These are phyloP conservation scores for Yponomeuta evonymella DNA, from an alignment of 2,888 invertebrate genomes.

Conservation along the genomic window DNA sequence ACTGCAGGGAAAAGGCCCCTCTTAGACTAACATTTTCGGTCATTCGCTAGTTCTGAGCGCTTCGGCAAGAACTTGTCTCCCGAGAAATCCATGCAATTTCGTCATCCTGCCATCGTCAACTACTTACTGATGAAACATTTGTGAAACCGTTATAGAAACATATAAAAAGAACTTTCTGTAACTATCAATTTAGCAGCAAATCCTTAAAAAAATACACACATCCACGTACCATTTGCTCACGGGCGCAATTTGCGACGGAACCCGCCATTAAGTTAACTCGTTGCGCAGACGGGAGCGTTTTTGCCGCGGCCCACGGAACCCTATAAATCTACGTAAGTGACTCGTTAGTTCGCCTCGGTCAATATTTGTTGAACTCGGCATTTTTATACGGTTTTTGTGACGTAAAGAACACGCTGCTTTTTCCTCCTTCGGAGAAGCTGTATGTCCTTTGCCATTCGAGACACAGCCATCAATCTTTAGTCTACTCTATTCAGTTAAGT, in stretches of 20 bases:
- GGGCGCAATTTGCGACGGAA: slow-evolving; percentile 12
- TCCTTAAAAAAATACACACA: slow-evolving; percentile 3
- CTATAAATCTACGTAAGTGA: slow-evolving; percentile 21
- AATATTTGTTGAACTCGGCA: slow-evolving; percentile 14
- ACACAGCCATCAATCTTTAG: no score
- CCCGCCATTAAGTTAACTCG: slow-evolving; percentile 14
- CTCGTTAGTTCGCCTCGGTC: slow-evolving; percentile 20
- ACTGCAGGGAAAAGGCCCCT: no score
- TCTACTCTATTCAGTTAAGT: no score
- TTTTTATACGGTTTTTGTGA: neutral
- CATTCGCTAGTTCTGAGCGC: no score
- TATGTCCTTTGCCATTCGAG: neutral
- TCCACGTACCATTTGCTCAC: slow-evolving; percentile 7
- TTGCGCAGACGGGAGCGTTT: slow-evolving; percentile 16
- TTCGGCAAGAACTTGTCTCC: no score
- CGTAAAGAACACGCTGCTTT: neutral
- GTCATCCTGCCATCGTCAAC: no score
- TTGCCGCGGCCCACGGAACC: slow-evolving; percentile 18
- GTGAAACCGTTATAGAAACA: no score
- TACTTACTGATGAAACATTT: no score
- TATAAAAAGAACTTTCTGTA: neutral
- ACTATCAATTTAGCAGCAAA: neutral
- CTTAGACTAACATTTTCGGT: no score
- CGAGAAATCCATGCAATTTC: no score
- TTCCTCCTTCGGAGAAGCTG: neutral